Conservation (phyloP, 2,113 vertebrate species). For the Lichenostomus cassidix region DNA sequence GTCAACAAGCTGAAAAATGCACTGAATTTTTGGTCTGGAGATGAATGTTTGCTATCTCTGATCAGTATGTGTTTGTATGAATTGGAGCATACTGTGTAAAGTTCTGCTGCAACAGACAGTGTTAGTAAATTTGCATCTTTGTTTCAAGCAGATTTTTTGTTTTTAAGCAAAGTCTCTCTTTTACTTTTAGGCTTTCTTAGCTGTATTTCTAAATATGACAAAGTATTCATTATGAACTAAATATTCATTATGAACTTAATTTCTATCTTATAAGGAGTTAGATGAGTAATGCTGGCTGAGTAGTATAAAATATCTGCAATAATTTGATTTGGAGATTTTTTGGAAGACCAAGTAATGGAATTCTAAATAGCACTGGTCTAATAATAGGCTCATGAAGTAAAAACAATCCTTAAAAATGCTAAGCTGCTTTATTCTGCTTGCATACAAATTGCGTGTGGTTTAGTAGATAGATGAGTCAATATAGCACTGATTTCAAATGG, state of each 20-base stretch:
- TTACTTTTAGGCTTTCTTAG: background rate
- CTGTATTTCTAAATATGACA: background rate
- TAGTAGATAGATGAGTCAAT: slow-evolving; percentile 41
- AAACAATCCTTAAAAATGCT: slow-evolving; percentile 59
- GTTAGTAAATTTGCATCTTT: background rate
- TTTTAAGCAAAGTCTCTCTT: background rate
- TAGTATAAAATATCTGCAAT: background rate
- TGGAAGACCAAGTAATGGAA: slow-evolving; percentile 57
- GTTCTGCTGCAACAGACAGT: background rate
- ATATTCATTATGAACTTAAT: background rate
- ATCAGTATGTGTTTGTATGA: background rate
- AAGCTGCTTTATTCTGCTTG: slow-evolving; percentile 68
- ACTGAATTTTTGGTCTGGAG: background rate
- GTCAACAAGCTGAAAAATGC: background rate
- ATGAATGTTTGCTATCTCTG: background rate
- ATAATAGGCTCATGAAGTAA: slow-evolving; percentile 55
- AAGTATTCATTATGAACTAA: background rate
- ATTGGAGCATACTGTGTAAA: background rate
- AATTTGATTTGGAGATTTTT: background rate
- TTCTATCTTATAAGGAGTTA: background rate
- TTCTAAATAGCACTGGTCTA: slow-evolving; percentile 72
- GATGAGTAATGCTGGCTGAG: background rate
- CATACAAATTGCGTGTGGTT: slow-evolving; percentile 55
- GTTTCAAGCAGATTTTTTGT: background rate
- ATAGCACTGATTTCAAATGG: slow-evolving; percentile 31